Percentiles rank a stretch among this genome's conserved stretches.
Evolutionary conservation across 2,797 vertebrate species (phyloP).

Genomic region (Fratercula arctica): DNA sequence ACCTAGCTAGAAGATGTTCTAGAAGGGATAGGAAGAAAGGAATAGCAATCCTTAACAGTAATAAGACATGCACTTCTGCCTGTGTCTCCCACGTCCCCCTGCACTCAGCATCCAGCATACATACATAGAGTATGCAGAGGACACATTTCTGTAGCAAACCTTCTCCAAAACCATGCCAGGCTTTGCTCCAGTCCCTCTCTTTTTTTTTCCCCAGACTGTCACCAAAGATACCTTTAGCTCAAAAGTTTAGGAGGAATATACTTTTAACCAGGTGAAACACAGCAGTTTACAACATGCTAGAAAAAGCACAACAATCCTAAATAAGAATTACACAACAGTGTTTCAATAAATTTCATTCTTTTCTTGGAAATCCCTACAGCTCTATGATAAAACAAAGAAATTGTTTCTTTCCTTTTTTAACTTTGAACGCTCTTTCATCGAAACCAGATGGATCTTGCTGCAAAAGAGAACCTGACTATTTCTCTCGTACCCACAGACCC

Average conservation of each 20-base stretch:
- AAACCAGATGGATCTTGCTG: background rate
- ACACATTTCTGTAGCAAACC: no score
- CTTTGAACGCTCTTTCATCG: background rate
- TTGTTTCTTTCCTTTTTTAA: background rate
- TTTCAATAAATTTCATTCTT: background rate
- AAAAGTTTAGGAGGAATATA: background rate
- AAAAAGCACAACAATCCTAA: background rate
- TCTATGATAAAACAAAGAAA: background rate
- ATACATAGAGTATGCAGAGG: background rate
- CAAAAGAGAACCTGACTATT: background rate
- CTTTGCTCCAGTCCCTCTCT: background rate
- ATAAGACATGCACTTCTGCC: background rate
- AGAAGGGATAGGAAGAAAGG: background rate
- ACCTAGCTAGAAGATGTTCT: background rate
- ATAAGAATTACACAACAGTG: background rate
- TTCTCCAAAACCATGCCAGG: background rate
- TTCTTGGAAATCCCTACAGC: background rate
- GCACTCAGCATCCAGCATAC: background rate
- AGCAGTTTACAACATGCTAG: background rate
- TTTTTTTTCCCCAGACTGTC: background rate
- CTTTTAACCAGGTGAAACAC: background rate
- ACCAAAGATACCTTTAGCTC: background rate
- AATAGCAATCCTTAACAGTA: background rate
- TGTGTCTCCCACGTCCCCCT: accelerated
- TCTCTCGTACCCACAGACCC: background rate